phyloP scores from a whole-genome alignment of 2,113 vertebrate genomes.

The Dissostichus mawsoni region DNA sequence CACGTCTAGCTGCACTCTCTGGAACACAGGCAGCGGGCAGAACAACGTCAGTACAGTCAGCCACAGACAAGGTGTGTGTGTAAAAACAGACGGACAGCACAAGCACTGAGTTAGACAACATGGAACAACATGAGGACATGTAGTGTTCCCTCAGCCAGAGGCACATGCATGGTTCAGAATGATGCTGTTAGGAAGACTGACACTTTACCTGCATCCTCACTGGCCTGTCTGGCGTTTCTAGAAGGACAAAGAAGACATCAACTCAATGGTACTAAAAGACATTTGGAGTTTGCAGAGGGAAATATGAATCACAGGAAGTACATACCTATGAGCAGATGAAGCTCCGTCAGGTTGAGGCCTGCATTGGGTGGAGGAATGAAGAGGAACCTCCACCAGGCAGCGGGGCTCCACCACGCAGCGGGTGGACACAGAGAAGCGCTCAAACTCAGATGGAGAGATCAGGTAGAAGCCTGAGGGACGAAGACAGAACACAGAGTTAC shows the following conservation, averaged over 20 bases:
- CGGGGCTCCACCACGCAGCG: conserved; percentile 92
- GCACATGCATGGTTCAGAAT: conserved; percentile 55
- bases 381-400: conserved; percentile 86
- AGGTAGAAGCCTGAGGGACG: conserved; percentile 91
- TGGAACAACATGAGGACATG: conserved; percentile 23
- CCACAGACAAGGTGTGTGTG: conserved; percentile 32
- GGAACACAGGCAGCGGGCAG: conserved; percentile 72
- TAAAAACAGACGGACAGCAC: conserved; percentile 42
- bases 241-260: conserved; percentile 39
- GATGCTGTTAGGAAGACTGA: neutral
- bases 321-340: conserved; percentile 81
- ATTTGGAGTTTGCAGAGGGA: neutral
- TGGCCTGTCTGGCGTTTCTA: conserved; percentile 62
- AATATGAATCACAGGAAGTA: neutral
- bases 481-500: neutral
- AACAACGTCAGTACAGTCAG: conserved; percentile 32
- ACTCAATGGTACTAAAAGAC: neutral
- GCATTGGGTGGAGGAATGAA: conserved; percentile 59
- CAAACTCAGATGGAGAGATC: conserved; percentile 97
- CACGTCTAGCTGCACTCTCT: conserved; percentile 83
- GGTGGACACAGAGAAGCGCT: conserved; percentile 95
- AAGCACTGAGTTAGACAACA: conserved; percentile 41
- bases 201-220: conserved; percentile 76
- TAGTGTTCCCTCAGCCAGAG: conserved; percentile 16
- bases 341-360: conserved; percentile 72